Base-by-base conservation (phyloP, 2,113 vertebrate genomes). In the Bucco capensis region DNA sequence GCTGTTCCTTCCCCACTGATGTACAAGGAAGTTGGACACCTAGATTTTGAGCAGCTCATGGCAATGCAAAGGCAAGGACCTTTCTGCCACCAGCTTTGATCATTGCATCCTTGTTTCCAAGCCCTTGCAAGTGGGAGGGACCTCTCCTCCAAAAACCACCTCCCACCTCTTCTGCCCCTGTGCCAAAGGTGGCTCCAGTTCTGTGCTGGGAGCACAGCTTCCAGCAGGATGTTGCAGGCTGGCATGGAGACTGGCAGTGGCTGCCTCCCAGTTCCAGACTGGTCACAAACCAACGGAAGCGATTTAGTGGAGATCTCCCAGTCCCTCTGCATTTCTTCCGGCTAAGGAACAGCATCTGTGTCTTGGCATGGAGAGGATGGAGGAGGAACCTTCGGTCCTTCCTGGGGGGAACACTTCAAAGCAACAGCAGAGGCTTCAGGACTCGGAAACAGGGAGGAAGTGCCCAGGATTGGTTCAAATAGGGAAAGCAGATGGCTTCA, bases 81-180 rank as follows among this genome's bases (percentile, higher is more conserved):
- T 19, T 42, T 21, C 71, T 28, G 28, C 5, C 0, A 3, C 49
- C 54, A 3, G 17, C 72, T 70, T 6, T 40, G 28, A 5, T 25
- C 0, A 0, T 4, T 2, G 0, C 19, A 1, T 28, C 75, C 72
- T 24, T 2, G 1, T 35, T 37, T 7, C 67, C 35, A 19, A 4
- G 27, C 62, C 54, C 47, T 58, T 10, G 4, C 8, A 18, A 17
- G 1, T 0, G 3, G 61, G 11, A 33, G 47, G 35, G 6, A 42
- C 19, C 33, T 44, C 38, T 49, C 44, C 47, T 42, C 42, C 44
- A 12, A 10, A 72, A 31, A 31, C 2, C 33, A 19, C 50, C 60
- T 65, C 54, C 75, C 33, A 2, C 30, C 54, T 73, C 18, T 64
- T 19, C 5, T n/a, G n/a, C 22, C 21, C 30, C 5, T 25, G 16